Percentiles rank a stretch among this genome's conserved stretches.
Conservation (phyloP, 2,113 vertebrate genomes). For the Heptranchias perlo region DNA sequence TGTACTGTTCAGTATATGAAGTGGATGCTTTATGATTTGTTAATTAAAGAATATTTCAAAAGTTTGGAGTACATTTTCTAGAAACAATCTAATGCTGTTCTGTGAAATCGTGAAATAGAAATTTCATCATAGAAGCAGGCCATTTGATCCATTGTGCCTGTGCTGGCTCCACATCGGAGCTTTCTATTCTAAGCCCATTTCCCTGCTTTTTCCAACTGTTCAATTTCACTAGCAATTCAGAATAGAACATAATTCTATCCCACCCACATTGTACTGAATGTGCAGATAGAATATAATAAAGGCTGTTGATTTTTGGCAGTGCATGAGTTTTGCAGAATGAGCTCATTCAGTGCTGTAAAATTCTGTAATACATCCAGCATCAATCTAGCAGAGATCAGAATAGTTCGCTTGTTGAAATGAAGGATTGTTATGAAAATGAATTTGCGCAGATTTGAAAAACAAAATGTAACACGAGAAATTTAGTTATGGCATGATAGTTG, state of each 20-base stretch:
- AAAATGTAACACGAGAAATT: neutral
- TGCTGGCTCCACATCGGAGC: neutral
- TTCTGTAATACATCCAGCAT: neutral
- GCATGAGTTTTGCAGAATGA: neutral
- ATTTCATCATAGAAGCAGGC: neutral
- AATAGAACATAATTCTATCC: neutral
- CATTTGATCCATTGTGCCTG: neutral
- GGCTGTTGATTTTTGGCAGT: neutral
- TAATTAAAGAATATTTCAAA: neutral
- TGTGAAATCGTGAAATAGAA: neutral
- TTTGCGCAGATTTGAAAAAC: neutral
- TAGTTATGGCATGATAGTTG: neutral
- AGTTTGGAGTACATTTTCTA: neutral
- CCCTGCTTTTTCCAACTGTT: neutral
- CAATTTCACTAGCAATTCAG: neutral
- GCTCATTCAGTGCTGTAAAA: neutral
- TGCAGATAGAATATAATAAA: neutral
- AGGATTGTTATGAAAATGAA: neutral
- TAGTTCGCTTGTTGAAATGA: neutral
- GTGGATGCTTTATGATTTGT: neutral
- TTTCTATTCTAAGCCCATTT: neutral
- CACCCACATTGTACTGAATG: neutral
- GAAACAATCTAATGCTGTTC: neutral
- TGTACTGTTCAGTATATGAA: neutral
- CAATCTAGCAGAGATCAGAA: neutral